Conservation (phyloP, 2,113 vertebrate species). For the Laticauda laticaudata region DNA sequence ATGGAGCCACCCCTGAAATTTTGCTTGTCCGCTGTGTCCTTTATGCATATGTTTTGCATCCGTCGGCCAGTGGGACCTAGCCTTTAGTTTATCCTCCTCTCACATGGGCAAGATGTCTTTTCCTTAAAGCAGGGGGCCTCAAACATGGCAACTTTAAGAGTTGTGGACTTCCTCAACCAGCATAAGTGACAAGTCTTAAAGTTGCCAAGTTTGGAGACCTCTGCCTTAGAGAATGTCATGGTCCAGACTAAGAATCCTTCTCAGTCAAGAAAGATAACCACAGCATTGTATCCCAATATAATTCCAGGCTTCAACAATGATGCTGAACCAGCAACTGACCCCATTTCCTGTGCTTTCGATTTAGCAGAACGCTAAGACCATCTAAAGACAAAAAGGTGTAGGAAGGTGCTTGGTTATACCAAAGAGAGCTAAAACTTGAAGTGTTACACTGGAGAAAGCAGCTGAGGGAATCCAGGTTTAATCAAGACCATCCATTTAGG, state of each 20-base stretch:
- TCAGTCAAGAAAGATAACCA: not conserved
- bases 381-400: not conserved
- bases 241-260: not conserved
- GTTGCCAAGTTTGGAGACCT: no score
- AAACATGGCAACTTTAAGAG: no score
- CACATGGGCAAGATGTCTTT: not conserved
- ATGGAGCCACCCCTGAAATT: no score
- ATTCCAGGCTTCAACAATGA: not conserved
- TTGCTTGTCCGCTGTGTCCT: no score
- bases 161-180: no score
- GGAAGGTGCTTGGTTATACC: not conserved
- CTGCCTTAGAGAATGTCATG: not conserved
- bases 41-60: no score
- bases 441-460: not conserved
- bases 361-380: not conserved
- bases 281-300: not conserved
- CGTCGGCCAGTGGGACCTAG: no score
- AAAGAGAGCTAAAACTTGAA: not conserved
- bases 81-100: not conserved
- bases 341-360: not conserved
- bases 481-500: not conserved
- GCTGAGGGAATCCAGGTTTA: not conserved
- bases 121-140: not conserved
- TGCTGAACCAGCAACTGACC: not conserved
- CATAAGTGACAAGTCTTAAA: no score